These are phyloP conservation scores for Epinephelus fuscoguttatus DNA, from an alignment of 2,113 vertebrate genomes.

Conservation along the genomic window DNA sequence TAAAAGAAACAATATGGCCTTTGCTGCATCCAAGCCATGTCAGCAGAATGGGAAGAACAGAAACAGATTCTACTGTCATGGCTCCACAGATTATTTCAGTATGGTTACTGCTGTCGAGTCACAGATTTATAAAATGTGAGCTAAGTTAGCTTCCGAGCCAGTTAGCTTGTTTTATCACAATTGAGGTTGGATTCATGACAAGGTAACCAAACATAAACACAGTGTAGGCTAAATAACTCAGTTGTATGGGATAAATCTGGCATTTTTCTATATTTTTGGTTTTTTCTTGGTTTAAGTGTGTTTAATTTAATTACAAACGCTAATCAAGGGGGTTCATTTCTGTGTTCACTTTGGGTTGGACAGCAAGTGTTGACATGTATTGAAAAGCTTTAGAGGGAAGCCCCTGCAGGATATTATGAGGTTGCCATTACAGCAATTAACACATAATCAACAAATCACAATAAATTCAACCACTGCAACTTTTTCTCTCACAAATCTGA, in stretches of 20 bases:
- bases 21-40: neutral
- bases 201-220: neutral
- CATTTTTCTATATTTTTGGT: neutral
- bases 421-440: too few relatives aligned
- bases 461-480: too few relatives aligned
- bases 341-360: neutral
- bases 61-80: neutral
- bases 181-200: neutral
- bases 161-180: neutral
- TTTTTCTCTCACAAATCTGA: too few relatives aligned
- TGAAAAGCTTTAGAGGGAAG: too few relatives aligned
- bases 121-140: neutral
- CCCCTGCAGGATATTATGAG: too few relatives aligned
- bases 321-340: neutral
- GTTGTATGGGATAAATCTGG: neutral
- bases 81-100: neutral
- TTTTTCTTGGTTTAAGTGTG: neutral
- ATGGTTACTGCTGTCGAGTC: neutral
- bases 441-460: too few relatives aligned
- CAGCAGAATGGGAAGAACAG: neutral
- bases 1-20: neutral
- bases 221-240: neutral
- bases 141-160: neutral
- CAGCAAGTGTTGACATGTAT: neutral
- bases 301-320: neutral